These are phyloP conservation scores for Bucorvus abyssinicus DNA, from an alignment of 2,797 vertebrate species.

Conservation along the genomic window DNA sequence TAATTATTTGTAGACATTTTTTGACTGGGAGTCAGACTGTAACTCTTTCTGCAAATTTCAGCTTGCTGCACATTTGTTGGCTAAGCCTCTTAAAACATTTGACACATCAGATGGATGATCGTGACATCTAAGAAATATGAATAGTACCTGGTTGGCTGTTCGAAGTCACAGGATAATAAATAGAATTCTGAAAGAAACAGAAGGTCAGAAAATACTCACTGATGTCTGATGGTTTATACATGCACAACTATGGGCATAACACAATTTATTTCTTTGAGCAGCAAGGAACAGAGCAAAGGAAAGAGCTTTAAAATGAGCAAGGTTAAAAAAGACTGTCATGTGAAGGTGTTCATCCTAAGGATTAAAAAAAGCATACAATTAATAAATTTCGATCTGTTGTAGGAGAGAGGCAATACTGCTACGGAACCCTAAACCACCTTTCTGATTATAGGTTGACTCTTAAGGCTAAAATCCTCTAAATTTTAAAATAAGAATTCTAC, in stretches of 20 bases:
- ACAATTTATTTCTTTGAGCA: constrained; percentile 13
- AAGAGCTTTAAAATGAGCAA: neutral
- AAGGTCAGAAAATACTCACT: constrained; percentile 15
- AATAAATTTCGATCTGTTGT: neutral
- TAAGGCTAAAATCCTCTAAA: neutral
- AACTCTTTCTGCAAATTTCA: neutral
- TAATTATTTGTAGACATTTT: neutral
- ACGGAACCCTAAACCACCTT: neutral
- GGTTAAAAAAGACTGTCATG: neutral
- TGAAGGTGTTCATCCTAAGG: neutral
- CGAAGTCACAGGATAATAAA: constrained; percentile 13
- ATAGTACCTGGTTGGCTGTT: neutral
- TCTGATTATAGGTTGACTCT: neutral
- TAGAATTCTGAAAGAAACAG: neutral
- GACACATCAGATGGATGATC: neutral
- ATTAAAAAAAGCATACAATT: neutral
- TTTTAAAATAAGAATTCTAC: neutral
- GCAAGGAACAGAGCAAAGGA: neutral
- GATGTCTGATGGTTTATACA: constrained; percentile 20
- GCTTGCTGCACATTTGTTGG: neutral
- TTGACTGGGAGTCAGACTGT: neutral
- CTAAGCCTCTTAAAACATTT: neutral
- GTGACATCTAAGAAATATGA: neutral
- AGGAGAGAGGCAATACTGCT: neutral
- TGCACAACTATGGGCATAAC: neutral